Base-by-base conservation (phyloP, 1,140 invertebrate species). In the Pectinophora gossypiella region DNA sequence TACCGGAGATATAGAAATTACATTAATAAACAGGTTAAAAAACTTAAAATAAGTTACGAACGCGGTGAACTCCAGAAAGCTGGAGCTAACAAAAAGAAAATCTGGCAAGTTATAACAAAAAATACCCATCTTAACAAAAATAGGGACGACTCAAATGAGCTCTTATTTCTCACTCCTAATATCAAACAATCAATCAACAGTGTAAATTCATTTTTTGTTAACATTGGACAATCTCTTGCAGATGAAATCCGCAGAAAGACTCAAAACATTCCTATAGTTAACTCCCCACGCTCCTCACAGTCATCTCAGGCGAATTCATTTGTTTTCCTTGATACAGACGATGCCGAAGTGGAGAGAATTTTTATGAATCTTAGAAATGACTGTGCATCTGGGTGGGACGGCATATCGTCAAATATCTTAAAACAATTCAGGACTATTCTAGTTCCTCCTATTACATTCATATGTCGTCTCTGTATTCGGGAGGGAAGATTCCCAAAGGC, bases 1-100 rank as follows among this genome's bases (percentile, higher is more conserved):
- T 56, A 46, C 20, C 20, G 15, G 12, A 23, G 54, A 10, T 56
- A 56, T 22, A 32, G 48, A 2, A 56, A 56, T 21, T 56, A 46
- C 19, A 50, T 47, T 20, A 56, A 50, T 23, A 35, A 32, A 12
- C 13, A 50, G 13, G 2, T 51, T 18, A 50, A 46, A 51, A 56
- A 46, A 27, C 1, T 56, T 19, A 56, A 50, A 38, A 45, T 9
- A 2, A 12, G 19, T 10, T 45, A 48, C 19, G 46, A 49, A 15
- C 43, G n/a, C n/a, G 20, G 19, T 21, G 3, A 22, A 20, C n/a
- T 54, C 1, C 4, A 7, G 19, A 55, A 16, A 1, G 53, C 40
- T 5, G 19, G 46, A 4, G 23, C 19, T 21, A 45, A 55, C 19
- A 7, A 20, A 1, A 55, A 49, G 45, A 49, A 22, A 35, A 19